phyloP scores from a whole-genome alignment of 1,140 invertebrate genomes.

The Diachasma alloeum region DNA sequence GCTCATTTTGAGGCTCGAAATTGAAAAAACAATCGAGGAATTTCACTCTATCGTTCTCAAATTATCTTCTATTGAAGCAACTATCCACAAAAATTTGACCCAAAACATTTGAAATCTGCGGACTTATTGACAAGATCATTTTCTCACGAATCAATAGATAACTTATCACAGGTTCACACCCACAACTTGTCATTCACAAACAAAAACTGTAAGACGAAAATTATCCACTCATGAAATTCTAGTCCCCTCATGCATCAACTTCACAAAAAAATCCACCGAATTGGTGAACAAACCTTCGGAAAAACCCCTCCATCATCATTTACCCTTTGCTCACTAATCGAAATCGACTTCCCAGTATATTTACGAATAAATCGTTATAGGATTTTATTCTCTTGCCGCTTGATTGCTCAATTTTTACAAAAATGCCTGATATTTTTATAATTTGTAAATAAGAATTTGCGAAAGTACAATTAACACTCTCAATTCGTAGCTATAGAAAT shows the following conservation, averaged over 20 bases:
- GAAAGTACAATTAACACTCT: slow-evolving; percentile 2
- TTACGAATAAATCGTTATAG: background rate
- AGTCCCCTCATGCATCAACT: background rate
- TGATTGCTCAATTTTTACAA: slow-evolving; percentile 5
- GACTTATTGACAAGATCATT: no score
- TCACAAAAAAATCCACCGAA: background rate
- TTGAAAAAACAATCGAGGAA: no score
- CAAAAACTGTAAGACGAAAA: background rate
- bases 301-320: background rate
- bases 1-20: no score
- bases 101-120: background rate
- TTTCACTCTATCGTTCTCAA: no score
- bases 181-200: no score
- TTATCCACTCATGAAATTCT: background rate
- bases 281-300: background rate
- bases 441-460: background rate
- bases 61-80: no score
- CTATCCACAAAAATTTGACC: background rate
- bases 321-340: background rate
- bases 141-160: no score
- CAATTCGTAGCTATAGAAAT: background rate
- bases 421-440: background rate
- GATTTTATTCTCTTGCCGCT: background rate
- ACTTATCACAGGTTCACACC: no score
- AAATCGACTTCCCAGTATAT: background rate